Evolutionary conservation across 1,140 invertebrate genomes (phyloP).

Genomic region (Hermatobates lingyangjiaoensis): DNA sequence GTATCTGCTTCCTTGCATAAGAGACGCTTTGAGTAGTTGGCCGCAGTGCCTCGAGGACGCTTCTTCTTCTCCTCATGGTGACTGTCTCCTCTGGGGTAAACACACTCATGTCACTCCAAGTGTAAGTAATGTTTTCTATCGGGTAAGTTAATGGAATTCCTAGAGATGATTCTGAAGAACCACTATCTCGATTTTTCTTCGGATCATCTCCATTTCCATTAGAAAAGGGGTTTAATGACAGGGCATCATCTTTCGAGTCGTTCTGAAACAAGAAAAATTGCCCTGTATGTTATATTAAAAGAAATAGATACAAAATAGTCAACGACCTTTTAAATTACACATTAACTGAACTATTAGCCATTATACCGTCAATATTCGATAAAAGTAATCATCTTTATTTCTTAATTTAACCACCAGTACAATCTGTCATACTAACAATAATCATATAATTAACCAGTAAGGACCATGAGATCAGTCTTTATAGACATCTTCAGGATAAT

Average conservation of each 20-base stretch:
- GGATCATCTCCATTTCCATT: not conserved
- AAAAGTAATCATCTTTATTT: too few species aligned
- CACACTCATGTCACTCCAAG: constrained; percentile 48
- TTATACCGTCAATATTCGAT: too few species aligned
- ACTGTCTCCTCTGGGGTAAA: constrained; percentile 26
- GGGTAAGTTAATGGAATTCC: constrained; percentile 6
- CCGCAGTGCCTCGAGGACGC: constrained; percentile 3
- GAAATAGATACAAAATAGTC: not conserved
- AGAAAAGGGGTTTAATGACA: not conserved
- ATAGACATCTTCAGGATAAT: too few species aligned
- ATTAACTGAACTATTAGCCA: too few species aligned
- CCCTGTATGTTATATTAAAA: not conserved
- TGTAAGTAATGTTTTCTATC: constrained; percentile 34
- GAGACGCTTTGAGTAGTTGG: constrained; percentile 20
- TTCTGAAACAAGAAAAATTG: not conserved
- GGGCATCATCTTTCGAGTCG: not conserved
- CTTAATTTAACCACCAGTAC: too few species aligned
- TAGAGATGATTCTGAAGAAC: not conserved
- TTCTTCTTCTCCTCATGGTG: constrained; percentile 3
- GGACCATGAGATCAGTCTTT: too few species aligned
- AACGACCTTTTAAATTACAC: too few species aligned
- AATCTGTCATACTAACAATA: too few species aligned
- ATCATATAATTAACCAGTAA: too few species aligned
- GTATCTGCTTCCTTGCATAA: constrained; percentile 34
- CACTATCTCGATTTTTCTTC: not conserved